Evolutionary conservation across 2,797 vertebrate genomes (phyloP), one percentile per base, ranked within the genome.

Genomic region (Phrynocephalus vlangalii): DNA sequence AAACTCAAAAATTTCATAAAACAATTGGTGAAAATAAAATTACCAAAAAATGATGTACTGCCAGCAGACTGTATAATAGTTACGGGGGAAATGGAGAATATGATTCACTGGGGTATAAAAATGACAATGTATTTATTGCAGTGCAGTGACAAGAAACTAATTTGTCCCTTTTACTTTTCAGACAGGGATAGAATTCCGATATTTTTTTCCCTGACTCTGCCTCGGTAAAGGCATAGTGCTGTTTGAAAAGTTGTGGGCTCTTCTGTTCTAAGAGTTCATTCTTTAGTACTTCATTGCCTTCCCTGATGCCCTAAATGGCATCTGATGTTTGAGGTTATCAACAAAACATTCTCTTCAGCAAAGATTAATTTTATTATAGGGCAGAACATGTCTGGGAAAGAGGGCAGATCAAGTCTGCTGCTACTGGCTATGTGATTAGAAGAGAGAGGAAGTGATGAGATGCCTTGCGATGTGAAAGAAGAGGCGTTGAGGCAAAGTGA

Each of bases 1-100:
- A 97, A 97, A 96, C 96, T 97, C 96, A 97, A 97, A 97, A 97
- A 97, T 97, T 97, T 97, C 97, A 97, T 97, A 97, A 97, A 97
- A 97, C 97, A 97, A 97, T 97, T 97, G 96, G 96, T 90, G 97
- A 97, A 97, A 97, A 97, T 97, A 97, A 97, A 97, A 97, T 97
- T 97, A 97, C 97, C 96, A 97, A 97, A 97, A 97, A 97, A 96
- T 97, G 96, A 97, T 97, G 94, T 97, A 97, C 94, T 97, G 94
- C 96, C 95, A 96, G 96, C 96, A 97, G 97, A 97, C 97, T 97
- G 97, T 96, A 97, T 96, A 97, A 97, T 97, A 97, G 97, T 97
- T 97, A 97, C 88, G 94, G 95, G 95, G 95, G 95, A 97, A 97
- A 97, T 97, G 96, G 97, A 96, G 97, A 95, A 96, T 92, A 96